Base-by-base conservation (phyloP, 2,888 invertebrate species). In the Emmelina monodactyla region DNA sequence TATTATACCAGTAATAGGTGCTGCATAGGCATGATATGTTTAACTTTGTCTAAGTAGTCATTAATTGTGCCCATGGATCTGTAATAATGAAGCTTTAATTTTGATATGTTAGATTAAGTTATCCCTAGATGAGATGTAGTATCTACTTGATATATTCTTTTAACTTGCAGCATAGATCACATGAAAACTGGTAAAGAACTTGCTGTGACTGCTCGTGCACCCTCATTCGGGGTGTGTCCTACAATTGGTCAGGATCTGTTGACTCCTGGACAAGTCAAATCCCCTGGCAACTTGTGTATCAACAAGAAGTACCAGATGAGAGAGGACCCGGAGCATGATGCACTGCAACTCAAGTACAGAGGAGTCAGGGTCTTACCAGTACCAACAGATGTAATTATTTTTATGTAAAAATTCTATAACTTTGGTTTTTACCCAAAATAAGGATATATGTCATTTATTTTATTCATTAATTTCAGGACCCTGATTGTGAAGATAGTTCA, bases 301-400 rank as follows among this genome's bases (percentile, higher is more conserved):
- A 39, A 64, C 1, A 62, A 58, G 35, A 69, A 62, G 33, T 42
- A 56, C 3, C 50, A 54, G 37, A 37, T 56, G 6, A 45, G 66
- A 5, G 11, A 46, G 0, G 44, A 54, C 2, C 51, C 40, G 7
- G 67, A 70, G 11, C n/a, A 25, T 0, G 44, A 37, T 9, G 57
- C 58, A 6, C 22, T 47, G 1, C 61, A 52, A 28, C 44, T 71
- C 7, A 76, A 73, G 44, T 76, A 75, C 32, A 53, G 75, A 32
- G 67, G 72, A 1, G 41, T 59, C 7, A 46, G 51, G 25, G 16
- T 59, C 11, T 40, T 58, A 19, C 51, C 58, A 0, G 40, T 49
- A 30, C 33, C 38, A 1, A 44, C 50, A 31, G 51, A 52, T 44
- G 62, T 61, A 30, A 41, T 44, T 43, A 16, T 25, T 32, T 19